Percentiles rank a stretch among this genome's conserved stretches.
Evolutionary conservation across 2,797 vertebrate genomes (phyloP).

Genomic region (Avahi laniger): DNA sequence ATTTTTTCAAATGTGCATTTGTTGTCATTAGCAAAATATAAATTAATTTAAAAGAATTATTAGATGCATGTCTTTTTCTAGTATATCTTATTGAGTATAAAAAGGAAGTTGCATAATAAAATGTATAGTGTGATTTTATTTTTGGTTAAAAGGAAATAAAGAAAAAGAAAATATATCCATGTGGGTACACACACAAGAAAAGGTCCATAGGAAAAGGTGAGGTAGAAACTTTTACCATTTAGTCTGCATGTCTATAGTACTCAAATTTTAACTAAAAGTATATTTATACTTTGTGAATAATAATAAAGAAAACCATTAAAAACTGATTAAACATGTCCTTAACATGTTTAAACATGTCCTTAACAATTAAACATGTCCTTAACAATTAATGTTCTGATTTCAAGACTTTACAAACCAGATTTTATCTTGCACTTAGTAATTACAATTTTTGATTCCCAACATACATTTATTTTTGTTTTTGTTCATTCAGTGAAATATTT

Average conservation of each 20-base stretch:
- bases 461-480: constrained; percentile 9
- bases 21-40: background rate
- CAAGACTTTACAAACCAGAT: background rate
- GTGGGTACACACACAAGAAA: background rate
- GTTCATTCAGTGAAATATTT: constrained; percentile 4
- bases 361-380: background rate
- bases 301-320: background rate
- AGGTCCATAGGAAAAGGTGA: background rate
- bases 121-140: background rate
- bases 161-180: background rate
- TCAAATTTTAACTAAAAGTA: background rate
- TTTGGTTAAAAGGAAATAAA: constrained; percentile 23
- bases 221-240: background rate
- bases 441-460: background rate
- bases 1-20: background rate
- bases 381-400: background rate
- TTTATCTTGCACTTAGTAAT: constrained; percentile 17
- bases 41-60: background rate
- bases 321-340: background rate
- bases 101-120: background rate
- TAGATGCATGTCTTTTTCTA: background rate
- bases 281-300: constrained; percentile 21
- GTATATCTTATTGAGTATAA: background rate
- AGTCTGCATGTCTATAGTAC: background rate
- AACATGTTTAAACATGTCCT: too few species aligned